Evolutionary conservation across 2,888 invertebrate species (phyloP).

Genomic region (Rugalucina vietnamica): DNA sequence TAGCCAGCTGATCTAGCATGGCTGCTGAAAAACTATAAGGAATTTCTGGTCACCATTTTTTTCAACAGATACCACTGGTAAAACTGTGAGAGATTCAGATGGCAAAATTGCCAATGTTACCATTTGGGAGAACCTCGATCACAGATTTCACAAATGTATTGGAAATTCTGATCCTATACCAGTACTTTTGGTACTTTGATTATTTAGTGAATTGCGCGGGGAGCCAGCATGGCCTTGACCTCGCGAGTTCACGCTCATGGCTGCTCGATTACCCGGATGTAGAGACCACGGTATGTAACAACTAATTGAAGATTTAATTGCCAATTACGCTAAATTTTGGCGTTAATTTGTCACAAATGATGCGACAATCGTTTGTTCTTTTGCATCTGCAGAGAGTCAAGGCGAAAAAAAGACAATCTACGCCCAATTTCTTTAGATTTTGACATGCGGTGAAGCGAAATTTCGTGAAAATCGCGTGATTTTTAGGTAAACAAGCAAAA

Average conservation of each 20-base stretch:
- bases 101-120: too few species aligned
- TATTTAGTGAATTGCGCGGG: not conserved
- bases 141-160: too few species aligned
- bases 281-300: not conserved
- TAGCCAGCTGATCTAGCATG: too few species aligned
- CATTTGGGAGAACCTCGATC: too few species aligned
- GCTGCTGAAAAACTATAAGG: too few species aligned
- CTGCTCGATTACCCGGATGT: slow-evolving; percentile 4
- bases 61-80: too few species aligned
- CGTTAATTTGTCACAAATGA: not conserved
- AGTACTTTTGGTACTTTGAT: slow-evolving; percentile 5
- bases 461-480: not conserved
- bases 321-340: not conserved
- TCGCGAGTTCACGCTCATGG: slow-evolving; percentile 1
- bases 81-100: too few species aligned
- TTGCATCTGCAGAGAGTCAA: not conserved
- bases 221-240: slow-evolving; percentile 5
- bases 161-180: too few species aligned
- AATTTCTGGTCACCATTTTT: too few species aligned
- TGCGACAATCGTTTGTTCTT: not conserved
- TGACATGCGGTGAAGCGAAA: not conserved
- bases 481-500: not conserved
- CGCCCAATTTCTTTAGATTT: not conserved
- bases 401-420: not conserved
- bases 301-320: slow-evolving; percentile 1